Conservation (phyloP, 2,888 invertebrate genomes). For the Agrilus cyanescens region DNA sequence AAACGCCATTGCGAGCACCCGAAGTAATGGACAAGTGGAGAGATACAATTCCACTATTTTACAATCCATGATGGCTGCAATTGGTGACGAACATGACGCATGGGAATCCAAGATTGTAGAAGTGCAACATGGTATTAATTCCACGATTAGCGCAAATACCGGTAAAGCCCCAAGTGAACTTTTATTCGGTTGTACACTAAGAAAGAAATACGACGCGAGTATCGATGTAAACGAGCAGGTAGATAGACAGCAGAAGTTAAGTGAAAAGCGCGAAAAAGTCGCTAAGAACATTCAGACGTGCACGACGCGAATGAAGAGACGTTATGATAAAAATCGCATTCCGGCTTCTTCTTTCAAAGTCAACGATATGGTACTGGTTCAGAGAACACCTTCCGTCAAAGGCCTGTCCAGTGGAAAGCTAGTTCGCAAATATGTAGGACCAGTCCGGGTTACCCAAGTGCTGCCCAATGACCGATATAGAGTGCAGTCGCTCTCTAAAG, state of each 20-base stretch:
- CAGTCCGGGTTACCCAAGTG: not conserved
- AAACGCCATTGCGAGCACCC: not conserved
- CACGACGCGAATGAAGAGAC: not conserved
- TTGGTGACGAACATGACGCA: not conserved
- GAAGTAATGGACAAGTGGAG: conserved; percentile 1
- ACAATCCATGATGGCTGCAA: not conserved
- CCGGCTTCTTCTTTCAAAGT: not conserved
- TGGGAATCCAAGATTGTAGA: not conserved
- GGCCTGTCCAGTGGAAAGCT: not conserved
- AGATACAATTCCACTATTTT: not conserved
- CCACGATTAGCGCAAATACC: not conserved
- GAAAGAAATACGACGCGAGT: not conserved
- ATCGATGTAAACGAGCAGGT: not conserved
- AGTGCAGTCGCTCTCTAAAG: too few species aligned
- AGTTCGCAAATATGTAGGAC: not conserved
- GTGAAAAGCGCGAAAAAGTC: not conserved
- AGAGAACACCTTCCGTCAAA: not conserved
- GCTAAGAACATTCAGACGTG: not conserved
- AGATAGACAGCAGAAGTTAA: not conserved
- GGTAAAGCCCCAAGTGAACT: not conserved
- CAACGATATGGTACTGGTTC: not conserved
- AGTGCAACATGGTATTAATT: not conserved
- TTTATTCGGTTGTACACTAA: not conserved
- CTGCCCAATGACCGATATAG: not conserved
- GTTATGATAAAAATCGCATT: not conserved